Percentiles rank a stretch among this genome's conserved stretches.
Conservation (phyloP, 64 coral and sea anemone genomes). For the Dendronephthya gigantea region DNA sequence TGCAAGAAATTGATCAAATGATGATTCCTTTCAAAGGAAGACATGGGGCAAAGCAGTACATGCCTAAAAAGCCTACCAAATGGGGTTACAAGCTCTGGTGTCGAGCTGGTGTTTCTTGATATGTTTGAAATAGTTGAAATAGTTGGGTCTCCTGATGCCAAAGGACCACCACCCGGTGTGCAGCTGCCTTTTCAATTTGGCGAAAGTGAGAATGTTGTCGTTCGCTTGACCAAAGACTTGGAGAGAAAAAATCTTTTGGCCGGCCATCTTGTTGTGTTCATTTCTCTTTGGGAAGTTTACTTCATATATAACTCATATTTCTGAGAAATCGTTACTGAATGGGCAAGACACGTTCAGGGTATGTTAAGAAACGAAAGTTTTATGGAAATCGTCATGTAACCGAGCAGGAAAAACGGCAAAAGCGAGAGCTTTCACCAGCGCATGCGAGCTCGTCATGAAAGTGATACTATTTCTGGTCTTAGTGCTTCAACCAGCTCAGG, state of each 20-base stretch:
- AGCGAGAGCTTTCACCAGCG: not conserved
- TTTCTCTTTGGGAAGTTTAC: not conserved
- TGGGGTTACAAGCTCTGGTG: constrained; percentile 25
- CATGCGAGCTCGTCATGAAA: not conserved
- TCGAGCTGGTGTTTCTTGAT: not conserved
- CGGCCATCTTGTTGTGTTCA: not conserved
- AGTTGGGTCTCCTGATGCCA: not conserved
- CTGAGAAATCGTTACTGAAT: not conserved
- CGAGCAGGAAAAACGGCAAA: not conserved
- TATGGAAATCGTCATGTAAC: not conserved
- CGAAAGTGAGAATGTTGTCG: not conserved
- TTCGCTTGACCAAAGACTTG: too few relatives aligned
- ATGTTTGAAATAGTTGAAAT: not conserved
- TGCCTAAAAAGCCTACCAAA: constrained; percentile 20
- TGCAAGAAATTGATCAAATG: not conserved
- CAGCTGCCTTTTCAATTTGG: not conserved
- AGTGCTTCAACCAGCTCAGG: too few relatives aligned
- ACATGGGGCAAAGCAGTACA: not conserved
- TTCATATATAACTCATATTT: not conserved
- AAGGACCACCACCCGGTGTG: constrained; percentile 3
- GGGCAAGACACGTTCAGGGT: not conserved
- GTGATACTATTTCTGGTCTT: too few relatives aligned
- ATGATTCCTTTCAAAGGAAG: constrained; percentile 19
- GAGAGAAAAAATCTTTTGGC: not conserved
- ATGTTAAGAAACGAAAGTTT: not conserved